Base-by-base conservation (phyloP, 2,113 vertebrate species). In the Podilymbus podiceps region DNA sequence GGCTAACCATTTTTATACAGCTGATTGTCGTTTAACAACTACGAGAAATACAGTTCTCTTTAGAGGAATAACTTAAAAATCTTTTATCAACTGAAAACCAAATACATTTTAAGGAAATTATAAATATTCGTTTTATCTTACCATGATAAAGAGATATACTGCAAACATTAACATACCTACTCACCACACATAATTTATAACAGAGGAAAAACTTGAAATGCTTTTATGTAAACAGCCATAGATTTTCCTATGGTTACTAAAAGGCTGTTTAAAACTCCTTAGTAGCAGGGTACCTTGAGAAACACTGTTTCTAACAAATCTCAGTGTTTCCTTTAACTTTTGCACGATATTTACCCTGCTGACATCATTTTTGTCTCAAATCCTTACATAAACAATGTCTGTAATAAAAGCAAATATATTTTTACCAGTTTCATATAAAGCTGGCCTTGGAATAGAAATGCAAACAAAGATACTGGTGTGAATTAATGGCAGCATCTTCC, bases 161-260 rank as follows among this genome's bases (percentile, higher is more conserved):
- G 91, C 66, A 93, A 97, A 87, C 86, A 96, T 88, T 97, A 94
- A 84, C 30, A 23, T 82, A 95, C 59, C 76, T 95, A 93, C 67
- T 96, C 82, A 83, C 79, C 68, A 55, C 75, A 92, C 59, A 96
- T 94, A 97, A 97, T 97, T 97, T 97, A 95, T 85, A 97, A 94
- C 80, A 95, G 44, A 93, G 85, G 50, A 97, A 96, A 94, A 96
- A 92, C 96, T 88, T 98, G 97, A 98, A 98, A 97, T 76, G 79
- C 59, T 97, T 97, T 97, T 83, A 92, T 97, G 86, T 98, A 98
- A 98, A 98, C 93, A 98, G 91, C 78, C 82, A 80, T 30, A 95
- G 93, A 80, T 97, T 97, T 97, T 95, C 62, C 40, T 55, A 88
- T 93, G 73, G 90, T 97, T 94, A 89, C 95, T 97, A 95, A 98